phyloP scores from a whole-genome alignment of 2,113 vertebrate genomes.

The Chascanopsetta lugubris region DNA sequence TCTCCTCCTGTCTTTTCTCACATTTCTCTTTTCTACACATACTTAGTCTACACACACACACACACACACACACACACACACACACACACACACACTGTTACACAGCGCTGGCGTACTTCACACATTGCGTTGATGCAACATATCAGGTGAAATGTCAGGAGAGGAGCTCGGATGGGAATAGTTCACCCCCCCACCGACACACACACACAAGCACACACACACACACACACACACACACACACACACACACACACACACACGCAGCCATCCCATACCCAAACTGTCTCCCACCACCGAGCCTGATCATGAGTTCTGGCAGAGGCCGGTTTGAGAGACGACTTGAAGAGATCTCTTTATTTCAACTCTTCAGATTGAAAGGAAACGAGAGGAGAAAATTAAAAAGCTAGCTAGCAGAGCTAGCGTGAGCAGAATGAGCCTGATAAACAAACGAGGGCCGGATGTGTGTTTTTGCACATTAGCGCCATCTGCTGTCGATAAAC shows the following conservation, averaged over 20 bases:
- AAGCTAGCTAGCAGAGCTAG: too few species aligned
- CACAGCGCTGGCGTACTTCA: conserved; percentile 10
- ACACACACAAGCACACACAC: too few species aligned
- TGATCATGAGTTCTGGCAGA: conserved; percentile 34
- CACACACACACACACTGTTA: conserved; percentile 4
- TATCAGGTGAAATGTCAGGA: conserved; percentile 74
- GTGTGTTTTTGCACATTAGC: too few species aligned
- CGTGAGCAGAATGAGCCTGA: too few species aligned
- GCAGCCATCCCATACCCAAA: conserved; percentile 25
- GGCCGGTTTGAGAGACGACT: neutral
- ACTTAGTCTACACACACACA: conserved; percentile 13
- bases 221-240: too few species aligned
- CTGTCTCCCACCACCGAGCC: conserved; percentile 59
- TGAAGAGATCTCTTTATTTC: conserved; percentile 25
- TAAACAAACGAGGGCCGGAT: too few species aligned
- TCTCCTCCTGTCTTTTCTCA: conserved; percentile 7
- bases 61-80: neutral
- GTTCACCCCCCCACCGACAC: neutral
- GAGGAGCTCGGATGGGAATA: conserved; percentile 19
- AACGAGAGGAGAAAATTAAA: too few species aligned
- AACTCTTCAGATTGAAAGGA: too few species aligned
- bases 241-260: too few species aligned
- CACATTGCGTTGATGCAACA: conserved; percentile 32
- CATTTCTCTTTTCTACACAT: conserved; percentile 9
- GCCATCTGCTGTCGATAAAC: too few species aligned